Percentiles rank a stretch among this genome's conserved stretches.
Evolutionary conservation across 1,140 invertebrate genomes (phyloP).

Genomic region (Dolichoris vasculosae): DNA sequence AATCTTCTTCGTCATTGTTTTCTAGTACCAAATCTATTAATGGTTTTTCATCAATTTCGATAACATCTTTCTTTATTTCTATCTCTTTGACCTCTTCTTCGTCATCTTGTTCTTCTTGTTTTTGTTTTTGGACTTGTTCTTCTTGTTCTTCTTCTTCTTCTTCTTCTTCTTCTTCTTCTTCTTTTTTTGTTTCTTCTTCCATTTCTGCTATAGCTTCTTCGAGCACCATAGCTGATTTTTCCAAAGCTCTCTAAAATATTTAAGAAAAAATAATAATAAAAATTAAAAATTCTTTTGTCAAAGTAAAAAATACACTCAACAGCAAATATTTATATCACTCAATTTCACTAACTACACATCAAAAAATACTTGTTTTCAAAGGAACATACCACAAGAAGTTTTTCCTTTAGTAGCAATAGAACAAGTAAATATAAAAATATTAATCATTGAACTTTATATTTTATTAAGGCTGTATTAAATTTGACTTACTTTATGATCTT

Average conservation of each 20-base stretch:
- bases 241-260: conserved; percentile 56
- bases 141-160: conserved; percentile 60
- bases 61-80: conserved; percentile 54
- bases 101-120: conserved; percentile 57
- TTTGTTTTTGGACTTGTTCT: no score
- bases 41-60: conserved; percentile 61
- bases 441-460: neutral
- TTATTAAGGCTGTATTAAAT: neutral
- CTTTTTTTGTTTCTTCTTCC: conserved; percentile 52
- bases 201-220: conserved; percentile 57
- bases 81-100: conserved; percentile 62
- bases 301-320: neutral
- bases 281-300: neutral
- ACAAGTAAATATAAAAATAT: conserved; percentile 35
- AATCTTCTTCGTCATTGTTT: conserved; percentile 45
- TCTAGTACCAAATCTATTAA: neutral
- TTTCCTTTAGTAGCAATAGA: conserved; percentile 47
- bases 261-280: neutral
- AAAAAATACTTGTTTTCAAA: conserved; percentile 5
- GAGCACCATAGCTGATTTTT: conserved; percentile 56
- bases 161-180: conserved; percentile 59
- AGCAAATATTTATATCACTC: neutral
- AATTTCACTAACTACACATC: neutral
- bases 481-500: conserved; percentile 87
- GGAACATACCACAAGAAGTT: conserved; percentile 48